A percentile compares a stretch with the other conserved stretches of the same genome.
Conservation (phyloP, 2,888 invertebrate genomes). For the Trissoscelio sp. region DNA sequence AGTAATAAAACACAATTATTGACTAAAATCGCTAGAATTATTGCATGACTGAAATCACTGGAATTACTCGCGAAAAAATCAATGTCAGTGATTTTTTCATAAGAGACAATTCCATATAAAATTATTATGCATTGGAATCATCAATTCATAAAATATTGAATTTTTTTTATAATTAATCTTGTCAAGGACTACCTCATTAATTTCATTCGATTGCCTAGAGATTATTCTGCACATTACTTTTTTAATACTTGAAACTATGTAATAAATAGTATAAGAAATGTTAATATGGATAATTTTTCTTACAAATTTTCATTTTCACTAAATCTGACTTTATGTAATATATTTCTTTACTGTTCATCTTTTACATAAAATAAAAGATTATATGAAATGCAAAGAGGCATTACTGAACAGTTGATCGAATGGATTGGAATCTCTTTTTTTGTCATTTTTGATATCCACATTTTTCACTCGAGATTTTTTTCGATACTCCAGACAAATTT, state of each 20-base stretch:
- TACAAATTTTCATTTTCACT: not conserved
- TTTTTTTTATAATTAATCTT: constrained; percentile 42
- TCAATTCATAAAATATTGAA: constrained; percentile 16
- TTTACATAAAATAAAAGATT: not conserved
- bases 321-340: too few relatives aligned
- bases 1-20: too few relatives aligned
- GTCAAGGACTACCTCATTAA: constrained; percentile 37
- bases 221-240: constrained; percentile 23
- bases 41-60: too few relatives aligned
- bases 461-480: constrained; percentile 23
- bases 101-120: not conserved
- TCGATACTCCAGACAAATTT: constrained; percentile 25
- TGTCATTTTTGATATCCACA: not conserved
- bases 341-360: too few relatives aligned
- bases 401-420: constrained; percentile 22
- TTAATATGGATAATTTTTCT: not conserved
- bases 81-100: not conserved
- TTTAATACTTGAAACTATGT: too few relatives aligned
- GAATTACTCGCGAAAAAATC: too few relatives aligned
- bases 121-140: not conserved
- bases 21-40: too few relatives aligned
- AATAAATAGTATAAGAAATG: too few relatives aligned
- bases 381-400: constrained; percentile 9
- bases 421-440: not conserved
- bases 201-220: constrained; percentile 32